Conservation (phyloP, 2,888 invertebrate species). For the Philopedon plagiatum region DNA sequence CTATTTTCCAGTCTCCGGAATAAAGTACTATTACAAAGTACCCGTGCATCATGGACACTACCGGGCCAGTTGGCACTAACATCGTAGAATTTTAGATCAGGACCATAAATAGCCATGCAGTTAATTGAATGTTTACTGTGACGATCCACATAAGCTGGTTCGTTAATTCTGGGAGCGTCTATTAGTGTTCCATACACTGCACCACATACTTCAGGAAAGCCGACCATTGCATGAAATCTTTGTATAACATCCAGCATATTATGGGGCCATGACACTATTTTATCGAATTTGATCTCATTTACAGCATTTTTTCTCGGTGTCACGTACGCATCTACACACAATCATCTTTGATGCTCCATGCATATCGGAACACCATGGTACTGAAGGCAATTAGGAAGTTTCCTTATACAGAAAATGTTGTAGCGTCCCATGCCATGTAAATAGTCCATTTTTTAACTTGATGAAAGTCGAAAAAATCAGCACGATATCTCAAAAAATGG, state of each 20-base stretch:
- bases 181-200: conserved; percentile 11
- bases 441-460: no score
- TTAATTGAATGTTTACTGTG: conserved; percentile 56
- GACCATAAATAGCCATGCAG: conserved; percentile 52
- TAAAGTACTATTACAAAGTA: conserved; percentile 48
- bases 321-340: conserved; percentile 3
- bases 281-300: conserved; percentile 1
- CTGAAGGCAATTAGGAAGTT: no score
- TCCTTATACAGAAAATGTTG: no score
- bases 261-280: conserved; percentile 2
- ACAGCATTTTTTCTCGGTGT: not conserved
- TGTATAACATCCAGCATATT: conserved; percentile 2
- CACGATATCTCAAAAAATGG: no score
- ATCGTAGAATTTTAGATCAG: conserved; percentile 52
- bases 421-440: no score
- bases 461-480: no score
- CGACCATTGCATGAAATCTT: no score
- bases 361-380: no score
- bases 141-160: no score
- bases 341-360: conserved; percentile 6
- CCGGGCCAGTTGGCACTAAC: conserved; percentile 51
- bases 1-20: conserved; percentile 35
- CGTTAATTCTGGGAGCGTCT: conserved; percentile 21
- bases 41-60: conserved; percentile 55
- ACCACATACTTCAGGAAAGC: no score